A percentile compares a stretch with the other conserved stretches of the same genome.
Evolutionary conservation across 2,113 vertebrate genomes (phyloP).

Genomic region (Uropsilus gracilis): DNA sequence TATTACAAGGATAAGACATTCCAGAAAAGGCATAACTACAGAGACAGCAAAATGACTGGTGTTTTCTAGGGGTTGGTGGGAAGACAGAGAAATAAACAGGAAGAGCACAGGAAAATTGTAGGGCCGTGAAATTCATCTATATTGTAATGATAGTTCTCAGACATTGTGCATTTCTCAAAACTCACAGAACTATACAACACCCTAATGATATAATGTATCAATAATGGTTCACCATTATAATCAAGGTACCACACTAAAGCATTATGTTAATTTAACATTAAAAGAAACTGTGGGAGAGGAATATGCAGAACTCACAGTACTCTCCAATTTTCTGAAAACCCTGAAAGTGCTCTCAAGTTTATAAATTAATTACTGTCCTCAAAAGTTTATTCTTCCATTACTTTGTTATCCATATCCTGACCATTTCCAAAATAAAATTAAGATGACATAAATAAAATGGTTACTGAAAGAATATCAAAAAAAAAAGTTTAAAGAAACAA

Average conservation of each 20-base stretch:
- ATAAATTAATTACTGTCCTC: not conserved
- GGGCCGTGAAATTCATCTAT: not conserved
- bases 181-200: not conserved
- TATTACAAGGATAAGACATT: not conserved
- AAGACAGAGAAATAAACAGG: not conserved
- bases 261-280: not conserved
- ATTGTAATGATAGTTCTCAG: not conserved
- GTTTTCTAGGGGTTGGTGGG: not conserved
- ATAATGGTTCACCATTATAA: not conserved
- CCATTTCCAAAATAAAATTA: slow-evolving; percentile 16
- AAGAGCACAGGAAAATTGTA: not conserved
- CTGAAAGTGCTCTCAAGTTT: not conserved
- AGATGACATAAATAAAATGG: not conserved
- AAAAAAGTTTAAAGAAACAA: not conserved
- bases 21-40: not conserved
- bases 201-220: not conserved
- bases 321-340: not conserved
- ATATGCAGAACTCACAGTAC: not conserved
- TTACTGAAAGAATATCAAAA: not conserved
- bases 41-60: not conserved
- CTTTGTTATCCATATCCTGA: not conserved
- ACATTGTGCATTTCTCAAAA: not conserved
- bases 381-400: not conserved
- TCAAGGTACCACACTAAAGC: not conserved
- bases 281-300: not conserved